Evolutionary conservation across 2,113 vertebrate genomes (phyloP).

Genomic region (Delphinus delphis): DNA sequence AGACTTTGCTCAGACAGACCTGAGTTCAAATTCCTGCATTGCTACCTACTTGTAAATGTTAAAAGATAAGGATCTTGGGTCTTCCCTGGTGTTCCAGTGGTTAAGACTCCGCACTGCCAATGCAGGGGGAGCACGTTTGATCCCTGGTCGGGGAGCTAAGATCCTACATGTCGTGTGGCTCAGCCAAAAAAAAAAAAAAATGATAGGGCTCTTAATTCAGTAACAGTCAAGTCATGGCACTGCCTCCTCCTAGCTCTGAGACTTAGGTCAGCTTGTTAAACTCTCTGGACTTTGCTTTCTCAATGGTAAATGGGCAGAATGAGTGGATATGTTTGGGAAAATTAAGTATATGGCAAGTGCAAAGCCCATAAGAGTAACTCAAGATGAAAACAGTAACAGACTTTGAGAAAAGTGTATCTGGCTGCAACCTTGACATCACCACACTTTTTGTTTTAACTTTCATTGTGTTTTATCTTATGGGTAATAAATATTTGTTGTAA

Average conservation of each 20-base stretch:
- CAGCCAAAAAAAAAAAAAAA: not conserved
- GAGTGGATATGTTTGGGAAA: not conserved
- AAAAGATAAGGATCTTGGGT: not conserved
- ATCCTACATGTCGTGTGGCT: not conserved
- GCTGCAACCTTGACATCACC: not conserved
- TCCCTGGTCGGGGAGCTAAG: too few species aligned
- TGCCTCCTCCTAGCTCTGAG: not conserved
- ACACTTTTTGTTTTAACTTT: not conserved
- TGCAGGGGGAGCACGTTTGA: not conserved
- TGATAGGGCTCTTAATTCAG: not conserved
- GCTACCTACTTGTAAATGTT: not conserved
- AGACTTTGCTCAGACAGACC: not conserved
- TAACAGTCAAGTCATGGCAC: not conserved
- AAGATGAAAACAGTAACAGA: not conserved
- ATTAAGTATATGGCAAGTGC: not conserved
- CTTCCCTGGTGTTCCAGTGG: not conserved
- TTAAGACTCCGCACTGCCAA: not conserved
- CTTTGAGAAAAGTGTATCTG: not conserved
- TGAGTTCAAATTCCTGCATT: not conserved
- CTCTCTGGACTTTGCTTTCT: not conserved
- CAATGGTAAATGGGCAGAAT: not conserved
- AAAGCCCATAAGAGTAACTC: not conserved
- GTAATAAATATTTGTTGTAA: not conserved
- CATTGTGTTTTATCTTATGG: not conserved
- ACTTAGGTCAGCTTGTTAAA: not conserved